Evolutionary conservation across 2,888 invertebrate genomes (phyloP), one percentile per base, ranked within the genome.

Genomic region (Drymonia ruficornis): DNA sequence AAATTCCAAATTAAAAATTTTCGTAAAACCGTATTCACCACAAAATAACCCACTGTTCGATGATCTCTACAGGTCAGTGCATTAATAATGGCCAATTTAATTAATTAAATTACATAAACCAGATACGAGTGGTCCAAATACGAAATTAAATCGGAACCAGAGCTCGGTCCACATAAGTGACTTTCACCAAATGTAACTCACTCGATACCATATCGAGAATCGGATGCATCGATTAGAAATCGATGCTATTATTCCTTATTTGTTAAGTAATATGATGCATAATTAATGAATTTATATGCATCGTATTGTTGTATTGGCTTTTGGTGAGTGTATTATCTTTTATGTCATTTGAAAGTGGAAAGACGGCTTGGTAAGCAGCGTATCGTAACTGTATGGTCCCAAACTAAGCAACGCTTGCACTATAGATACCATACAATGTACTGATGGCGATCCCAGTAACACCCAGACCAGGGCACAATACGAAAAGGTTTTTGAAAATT

Each of bases 71-170:
- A 23, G 23, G 2, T 31, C 9, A 31, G 12, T 31, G 31, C 31
- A 31, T 28, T 28, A 5, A 28, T 8, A 1, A 12, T 31, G 9
- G 11, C n/a, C 4, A 38, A 38, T 38, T 38, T 38, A n/a, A 38
- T 11, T 38, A n/a, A n/a, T n/a, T 36, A 2, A 49, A 45, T 52
- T 31, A 12, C 40, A 55, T 47, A 47, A 51, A 43, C 55, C 63
- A 56, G 63, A 63, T 63, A 53, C 58, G 60, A 56, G 52, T 18
- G 59, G 61, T 57, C 54, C 52, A 50, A 65, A 49, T 68, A 67
- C 72, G 60, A 76, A 76, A 66, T 72, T 59, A 67, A 66, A 76
- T 71, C 61, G 73, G 59, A 80, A 81, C 77, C 76, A 74, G 75
- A 73, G 57, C 61, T 71, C 57, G 46, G 16, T 46, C 46, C 15